phyloP scores from a whole-genome alignment of 2,113 vertebrate species.

The Rhynchomys soricoides region DNA sequence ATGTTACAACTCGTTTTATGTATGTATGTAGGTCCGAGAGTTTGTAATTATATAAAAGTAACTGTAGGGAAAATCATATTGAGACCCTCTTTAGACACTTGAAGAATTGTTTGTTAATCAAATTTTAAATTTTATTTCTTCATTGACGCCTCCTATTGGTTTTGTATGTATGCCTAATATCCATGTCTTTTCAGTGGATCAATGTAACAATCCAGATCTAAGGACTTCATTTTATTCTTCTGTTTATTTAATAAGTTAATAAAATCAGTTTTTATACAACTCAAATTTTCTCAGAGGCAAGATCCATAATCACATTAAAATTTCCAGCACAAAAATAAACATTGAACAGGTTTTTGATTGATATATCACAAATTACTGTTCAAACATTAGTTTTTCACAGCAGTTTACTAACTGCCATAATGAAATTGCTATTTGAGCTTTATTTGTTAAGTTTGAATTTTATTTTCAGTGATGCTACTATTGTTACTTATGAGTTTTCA shows the following conservation, averaged over 20 bases:
- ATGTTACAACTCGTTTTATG: background rate
- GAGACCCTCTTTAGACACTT: background rate
- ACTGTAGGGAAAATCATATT: background rate
- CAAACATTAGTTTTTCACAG: background rate
- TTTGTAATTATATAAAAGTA: background rate
- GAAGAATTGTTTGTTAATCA: background rate
- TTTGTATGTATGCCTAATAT: background rate
- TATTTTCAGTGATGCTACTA: background rate
- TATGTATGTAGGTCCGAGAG: background rate
- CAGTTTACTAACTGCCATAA: background rate
- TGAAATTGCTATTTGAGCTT: background rate
- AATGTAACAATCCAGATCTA: rapidly evolving
- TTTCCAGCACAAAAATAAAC: background rate
- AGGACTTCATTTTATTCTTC: background rate
- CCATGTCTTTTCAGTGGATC: background rate
- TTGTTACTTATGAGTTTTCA: background rate
- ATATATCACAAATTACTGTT: background rate
- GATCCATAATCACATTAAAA: background rate
- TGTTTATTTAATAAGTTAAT: background rate
- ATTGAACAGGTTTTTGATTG: background rate
- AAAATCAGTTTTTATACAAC: background rate
- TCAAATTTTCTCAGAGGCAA: background rate
- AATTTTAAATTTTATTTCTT: background rate
- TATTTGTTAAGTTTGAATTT: background rate
- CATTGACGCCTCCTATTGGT: background rate